Evolutionary conservation across 2,888 invertebrate species (phyloP), one percentile per base, ranked within the genome.

Genomic region (Drosophila hamatofila): DNA sequence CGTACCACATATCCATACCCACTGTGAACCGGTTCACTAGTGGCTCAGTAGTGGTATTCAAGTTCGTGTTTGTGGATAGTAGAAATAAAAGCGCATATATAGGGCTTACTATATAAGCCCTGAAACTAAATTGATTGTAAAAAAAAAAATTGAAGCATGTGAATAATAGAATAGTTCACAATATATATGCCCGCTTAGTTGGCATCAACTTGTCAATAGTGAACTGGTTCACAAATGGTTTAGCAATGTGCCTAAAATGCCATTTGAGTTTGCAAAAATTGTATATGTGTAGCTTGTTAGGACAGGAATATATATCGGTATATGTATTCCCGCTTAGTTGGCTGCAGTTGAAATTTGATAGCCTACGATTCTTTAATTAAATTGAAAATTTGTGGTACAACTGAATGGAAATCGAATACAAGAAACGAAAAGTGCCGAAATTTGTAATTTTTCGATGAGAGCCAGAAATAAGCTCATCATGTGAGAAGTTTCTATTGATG

Each of bases 181-280:
- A 14, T 23, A 42, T 18, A 27, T 3, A 27, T 27, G 7, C 8
- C 7, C 27, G 7, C 27, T 9, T 30, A 9, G 9, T 30, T 8
- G 9, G 6, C 30, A 9, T 8, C 7, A 16, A 7, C 6, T 8
- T 16, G 6, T 44, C 16, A 48, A 4, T 18, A n/a, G 7, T 54
- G 52, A 54, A 54, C 54, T 25, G 12, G 54, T 25, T 54, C 54
- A 54, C 2, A n/a, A 37, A 2, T 23, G 8, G 25, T n/a, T 54
- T n/a, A 25, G 1, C 14, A 7, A 5, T 3, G 9, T 35, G 35
- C 16, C 0, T 0, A 4, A 33, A 3, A 18, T 16, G 3, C 0
- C 1, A 4, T 21, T 1, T 14, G 21, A 21, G 1, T 12, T 11
- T 2, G 2, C n/a, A 3, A 9, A 27, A 48, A 25, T 39, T 37